Conservation (phyloP, 2,888 invertebrate genomes). For the Phengaris arion region DNA sequence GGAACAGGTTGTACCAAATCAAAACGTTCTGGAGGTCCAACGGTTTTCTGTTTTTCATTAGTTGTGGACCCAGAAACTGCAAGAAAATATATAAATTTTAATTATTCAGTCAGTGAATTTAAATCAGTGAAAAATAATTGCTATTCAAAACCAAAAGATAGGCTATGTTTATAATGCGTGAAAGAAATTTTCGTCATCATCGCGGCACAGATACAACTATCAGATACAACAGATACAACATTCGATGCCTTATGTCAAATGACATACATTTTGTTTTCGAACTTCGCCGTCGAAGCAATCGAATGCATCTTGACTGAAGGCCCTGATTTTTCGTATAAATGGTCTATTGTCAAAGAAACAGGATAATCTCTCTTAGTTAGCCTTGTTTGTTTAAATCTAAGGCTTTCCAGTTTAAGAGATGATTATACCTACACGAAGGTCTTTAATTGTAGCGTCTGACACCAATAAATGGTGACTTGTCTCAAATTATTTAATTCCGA, state of each 20-base stretch:
- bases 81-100: slow-evolving; percentile 38
- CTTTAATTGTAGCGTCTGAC: not conserved
- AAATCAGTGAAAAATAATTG: too few species aligned
- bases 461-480: not conserved
- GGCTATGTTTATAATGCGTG: too few species aligned
- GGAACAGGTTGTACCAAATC: slow-evolving; percentile 90
- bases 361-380: not conserved
- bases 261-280: too few species aligned
- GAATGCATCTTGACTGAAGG: too few species aligned
- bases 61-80: slow-evolving; percentile 85
- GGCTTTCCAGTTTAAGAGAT: slow-evolving; percentile 15
- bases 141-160: too few species aligned
- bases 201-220: too few species aligned
- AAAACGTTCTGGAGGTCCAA: slow-evolving; percentile 86
- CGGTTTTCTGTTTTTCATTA: slow-evolving; percentile 93
- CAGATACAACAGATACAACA: too few species aligned
- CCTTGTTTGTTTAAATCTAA: slow-evolving; percentile 17
- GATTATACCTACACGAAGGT: not conserved
- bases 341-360: not conserved
- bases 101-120: too few species aligned
- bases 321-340: not conserved
- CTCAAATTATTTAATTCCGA: not conserved
- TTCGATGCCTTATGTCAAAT: too few species aligned
- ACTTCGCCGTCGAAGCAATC: too few species aligned
- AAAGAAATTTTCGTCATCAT: too few species aligned